Percentiles rank a stretch among this genome's conserved stretches.
Evolutionary conservation across 1,140 invertebrate species (phyloP).

Genomic region (Melipona quadrifasciata): DNA sequence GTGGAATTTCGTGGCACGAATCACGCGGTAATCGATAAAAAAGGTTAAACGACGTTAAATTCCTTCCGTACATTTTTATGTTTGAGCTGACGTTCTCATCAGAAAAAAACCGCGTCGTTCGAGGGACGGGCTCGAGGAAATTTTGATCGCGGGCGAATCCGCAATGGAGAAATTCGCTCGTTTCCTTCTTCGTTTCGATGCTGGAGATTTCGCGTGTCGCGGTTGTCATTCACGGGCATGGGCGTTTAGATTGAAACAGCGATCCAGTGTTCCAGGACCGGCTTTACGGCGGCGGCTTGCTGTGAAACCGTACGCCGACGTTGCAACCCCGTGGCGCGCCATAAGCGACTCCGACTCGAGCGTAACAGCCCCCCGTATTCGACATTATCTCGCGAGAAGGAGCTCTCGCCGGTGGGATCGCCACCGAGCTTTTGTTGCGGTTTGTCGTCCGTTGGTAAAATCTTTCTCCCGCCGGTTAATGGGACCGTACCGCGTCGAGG

Average conservation of each 20-base stretch:
- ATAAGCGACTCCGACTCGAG: constrained; percentile 47
- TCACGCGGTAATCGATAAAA: too few relatives aligned
- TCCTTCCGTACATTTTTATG: too few relatives aligned
- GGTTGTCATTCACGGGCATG: constrained; percentile 51
- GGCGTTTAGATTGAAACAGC: constrained; percentile 62
- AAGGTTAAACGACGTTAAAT: too few relatives aligned
- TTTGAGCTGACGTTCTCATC: not conserved
- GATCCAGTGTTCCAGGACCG: constrained; percentile 38
- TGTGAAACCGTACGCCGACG: constrained; percentile 66
- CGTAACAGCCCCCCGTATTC: constrained; percentile 45
- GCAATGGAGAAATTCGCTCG: not conserved
- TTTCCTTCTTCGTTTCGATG: not conserved
- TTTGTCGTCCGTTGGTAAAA: not conserved
- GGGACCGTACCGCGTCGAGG: not conserved
- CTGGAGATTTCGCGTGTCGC: constrained; percentile 30
- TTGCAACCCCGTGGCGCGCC: constrained; percentile 61
- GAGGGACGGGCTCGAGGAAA: not conserved
- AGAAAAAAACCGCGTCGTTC: too few relatives aligned
- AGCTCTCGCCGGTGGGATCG: not conserved
- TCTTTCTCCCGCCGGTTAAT: constrained; percentile 22
- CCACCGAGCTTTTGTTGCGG: not conserved
- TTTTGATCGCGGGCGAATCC: not conserved
- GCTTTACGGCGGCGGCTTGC: constrained; percentile 63
- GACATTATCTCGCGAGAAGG: constrained; percentile 45
- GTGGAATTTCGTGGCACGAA: too few relatives aligned